Conservation (phyloP, 2,113 vertebrate genomes). For the Danionella cerebrum region DNA sequence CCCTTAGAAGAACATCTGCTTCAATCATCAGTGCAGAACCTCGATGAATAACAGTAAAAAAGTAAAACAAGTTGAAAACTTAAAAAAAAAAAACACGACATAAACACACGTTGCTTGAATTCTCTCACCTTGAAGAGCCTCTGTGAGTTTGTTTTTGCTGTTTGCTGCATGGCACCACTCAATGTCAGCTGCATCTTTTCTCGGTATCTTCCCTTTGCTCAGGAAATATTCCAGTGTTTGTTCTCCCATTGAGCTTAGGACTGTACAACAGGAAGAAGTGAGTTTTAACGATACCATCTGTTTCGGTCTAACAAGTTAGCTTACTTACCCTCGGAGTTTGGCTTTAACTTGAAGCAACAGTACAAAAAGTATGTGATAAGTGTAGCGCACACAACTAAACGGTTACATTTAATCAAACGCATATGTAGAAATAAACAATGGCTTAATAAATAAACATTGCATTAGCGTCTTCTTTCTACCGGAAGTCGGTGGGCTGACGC, state of each 20-base stretch:
- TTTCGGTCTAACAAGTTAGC: not conserved
- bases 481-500: not conserved
- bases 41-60: slow-evolving; percentile 41
- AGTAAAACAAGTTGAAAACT: too few species aligned
- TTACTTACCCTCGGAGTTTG: slow-evolving; percentile 15
- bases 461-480: not conserved
- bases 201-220: slow-evolving; percentile 44
- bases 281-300: not conserved
- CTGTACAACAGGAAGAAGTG: not conserved
- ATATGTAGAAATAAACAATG: not conserved
- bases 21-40: slow-evolving; percentile 85
- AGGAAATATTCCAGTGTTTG: slow-evolving; percentile 67
- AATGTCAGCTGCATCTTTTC: slow-evolving; percentile 66
- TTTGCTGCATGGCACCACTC: slow-evolving; percentile 77
- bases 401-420: not conserved
- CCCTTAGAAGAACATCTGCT: slow-evolving; percentile 77
- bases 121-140: slow-evolving; percentile 68
- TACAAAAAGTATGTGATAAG: not conserved
- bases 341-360: not conserved
- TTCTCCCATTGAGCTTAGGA: slow-evolving; percentile 44
- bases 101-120: too few species aligned
- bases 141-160: slow-evolving; percentile 56
- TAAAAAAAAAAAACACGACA: too few species aligned
- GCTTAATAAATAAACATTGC: not conserved
- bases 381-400: not conserved